phyloP scores from a whole-genome alignment of 2,113 vertebrate species.

The Alectura lathami region DNA sequence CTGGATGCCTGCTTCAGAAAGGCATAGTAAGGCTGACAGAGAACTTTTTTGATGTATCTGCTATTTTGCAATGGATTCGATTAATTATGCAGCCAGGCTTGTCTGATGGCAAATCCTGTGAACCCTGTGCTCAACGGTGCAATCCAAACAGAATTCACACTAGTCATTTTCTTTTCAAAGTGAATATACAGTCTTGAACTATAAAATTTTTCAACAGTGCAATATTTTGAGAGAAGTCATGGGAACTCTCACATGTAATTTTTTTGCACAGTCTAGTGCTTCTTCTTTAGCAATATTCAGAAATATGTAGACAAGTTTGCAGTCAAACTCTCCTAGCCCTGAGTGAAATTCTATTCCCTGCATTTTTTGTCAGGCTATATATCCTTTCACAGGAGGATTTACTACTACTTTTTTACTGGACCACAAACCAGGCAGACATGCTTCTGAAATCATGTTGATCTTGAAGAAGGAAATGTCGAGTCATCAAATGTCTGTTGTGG shows the following conservation, averaged over 20 bases:
- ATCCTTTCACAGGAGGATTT: not conserved
- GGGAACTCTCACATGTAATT: not conserved
- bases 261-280: not conserved
- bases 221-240: not conserved
- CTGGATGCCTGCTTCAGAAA: not conserved
- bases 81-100: not conserved
- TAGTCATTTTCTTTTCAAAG: not conserved
- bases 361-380: not conserved
- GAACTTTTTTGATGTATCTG: not conserved
- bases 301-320: not conserved
- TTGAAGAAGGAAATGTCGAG: not conserved
- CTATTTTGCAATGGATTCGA: not conserved
- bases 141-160: not conserved
- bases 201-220: not conserved
- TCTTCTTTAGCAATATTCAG: not conserved
- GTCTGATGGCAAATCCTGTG: not conserved
- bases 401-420: not conserved
- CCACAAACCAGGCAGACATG: not conserved
- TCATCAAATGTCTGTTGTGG: not conserved
- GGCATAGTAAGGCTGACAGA: rapidly evolving
- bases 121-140: not conserved
- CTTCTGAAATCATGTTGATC: not conserved
- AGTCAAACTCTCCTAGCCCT: not conserved
- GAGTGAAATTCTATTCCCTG: not conserved
- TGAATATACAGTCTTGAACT: not conserved